phyloP scores from a whole-genome alignment of 2,888 invertebrate species.

The Ypsolopha scabrella region DNA sequence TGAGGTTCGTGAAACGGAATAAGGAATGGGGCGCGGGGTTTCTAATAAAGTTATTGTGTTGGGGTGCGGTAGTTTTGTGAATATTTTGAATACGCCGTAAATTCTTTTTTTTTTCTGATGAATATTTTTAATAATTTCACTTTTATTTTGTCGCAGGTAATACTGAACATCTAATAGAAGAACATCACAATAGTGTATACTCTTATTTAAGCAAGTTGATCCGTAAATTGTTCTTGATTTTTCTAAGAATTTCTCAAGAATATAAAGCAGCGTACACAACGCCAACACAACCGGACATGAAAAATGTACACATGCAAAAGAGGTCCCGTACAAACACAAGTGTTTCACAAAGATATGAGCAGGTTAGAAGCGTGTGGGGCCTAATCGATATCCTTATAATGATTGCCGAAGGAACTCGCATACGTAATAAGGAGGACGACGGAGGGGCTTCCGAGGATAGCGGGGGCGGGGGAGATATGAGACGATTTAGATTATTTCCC shows the following conservation, averaged over 20 bases:
- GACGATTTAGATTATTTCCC: constrained; percentile 72
- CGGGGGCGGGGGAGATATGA: constrained; percentile 59
- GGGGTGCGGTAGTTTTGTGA: constrained; percentile 3
- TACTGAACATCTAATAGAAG: too few species aligned
- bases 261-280: too few species aligned
- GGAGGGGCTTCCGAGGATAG: constrained; percentile 33
- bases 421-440: constrained; percentile 71
- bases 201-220: too few species aligned
- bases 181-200: too few species aligned
- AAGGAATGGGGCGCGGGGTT: constrained; percentile 12
- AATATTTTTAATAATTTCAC: too few species aligned
- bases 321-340: constrained; percentile 47
- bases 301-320: constrained; percentile 10
- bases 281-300: neutral
- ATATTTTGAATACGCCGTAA: too few species aligned
- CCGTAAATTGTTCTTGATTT: too few species aligned
- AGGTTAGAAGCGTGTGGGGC: constrained; percentile 56
- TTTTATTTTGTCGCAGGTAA: too few species aligned
- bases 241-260: too few species aligned
- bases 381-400: constrained; percentile 72
- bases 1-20: constrained; percentile 17
- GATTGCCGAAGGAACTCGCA: constrained; percentile 71
- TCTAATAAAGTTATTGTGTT: constrained; percentile 2
- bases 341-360: constrained; percentile 61
- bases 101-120: too few species aligned